Conservation (phyloP, 2,888 invertebrate genomes). For the Cephus pulcher region DNA sequence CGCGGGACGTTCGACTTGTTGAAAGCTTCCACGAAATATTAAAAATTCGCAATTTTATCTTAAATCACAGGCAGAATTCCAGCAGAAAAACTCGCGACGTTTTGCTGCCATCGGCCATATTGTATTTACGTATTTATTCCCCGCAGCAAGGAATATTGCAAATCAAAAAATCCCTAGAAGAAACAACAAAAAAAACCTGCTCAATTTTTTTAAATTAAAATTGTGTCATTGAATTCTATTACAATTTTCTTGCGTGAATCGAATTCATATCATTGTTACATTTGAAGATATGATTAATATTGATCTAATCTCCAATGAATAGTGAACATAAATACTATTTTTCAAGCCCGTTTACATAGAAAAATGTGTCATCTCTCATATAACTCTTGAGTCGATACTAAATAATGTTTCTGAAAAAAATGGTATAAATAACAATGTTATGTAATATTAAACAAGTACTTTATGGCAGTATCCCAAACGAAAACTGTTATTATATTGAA, state of each 20-base stretch:
- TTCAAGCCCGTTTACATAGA: not conserved
- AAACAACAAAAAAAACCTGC: not conserved
- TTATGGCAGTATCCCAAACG: not conserved
- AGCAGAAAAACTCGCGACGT: constrained; percentile 32
- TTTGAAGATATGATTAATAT: not conserved
- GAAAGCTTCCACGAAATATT: not conserved
- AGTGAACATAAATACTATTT: not conserved
- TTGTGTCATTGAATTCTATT: not conserved
- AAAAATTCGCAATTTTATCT: constrained; percentile 20
- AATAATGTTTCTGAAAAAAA: not conserved
- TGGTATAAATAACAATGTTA: not conserved
- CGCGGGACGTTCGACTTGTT: not conserved
- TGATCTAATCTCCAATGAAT: not conserved
- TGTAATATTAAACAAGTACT: not conserved
- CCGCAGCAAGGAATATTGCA: not conserved
- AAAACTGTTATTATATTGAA: constrained; percentile 2
- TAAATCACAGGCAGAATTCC: constrained; percentile 31
- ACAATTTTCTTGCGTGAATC: not conserved
- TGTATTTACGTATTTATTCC: constrained; percentile 59
- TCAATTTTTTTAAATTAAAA: not conserved
- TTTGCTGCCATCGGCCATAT: constrained; percentile 57
- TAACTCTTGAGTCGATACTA: not conserved
- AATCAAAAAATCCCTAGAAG: constrained; percentile 2
- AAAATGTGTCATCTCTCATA: not conserved
- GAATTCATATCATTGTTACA: not conserved